These are phyloP conservation scores for Monochamus saltuarius DNA, from an alignment of 1,140 invertebrate genomes.

Conservation along the genomic window DNA sequence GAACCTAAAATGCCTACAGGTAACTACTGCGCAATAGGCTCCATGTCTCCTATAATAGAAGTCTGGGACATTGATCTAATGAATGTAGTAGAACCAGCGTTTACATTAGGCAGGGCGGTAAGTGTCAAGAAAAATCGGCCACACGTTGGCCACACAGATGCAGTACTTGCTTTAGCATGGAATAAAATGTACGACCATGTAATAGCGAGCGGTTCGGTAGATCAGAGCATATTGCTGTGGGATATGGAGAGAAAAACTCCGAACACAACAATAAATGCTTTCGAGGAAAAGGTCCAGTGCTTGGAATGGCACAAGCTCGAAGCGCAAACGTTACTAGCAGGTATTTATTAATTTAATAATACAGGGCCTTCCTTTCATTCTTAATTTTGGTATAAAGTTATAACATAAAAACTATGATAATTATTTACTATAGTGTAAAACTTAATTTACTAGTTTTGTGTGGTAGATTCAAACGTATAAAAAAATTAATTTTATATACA, in stretches of 20 bases:
- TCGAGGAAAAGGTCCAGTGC: conserved; percentile 82
- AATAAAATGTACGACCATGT: conserved; percentile 79
- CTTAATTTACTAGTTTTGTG: too few species aligned
- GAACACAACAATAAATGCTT: conserved; percentile 71
- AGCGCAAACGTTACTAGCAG: conserved; percentile 76
- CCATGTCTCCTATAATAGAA: conserved; percentile 88
- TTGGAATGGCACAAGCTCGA: conserved; percentile 85
- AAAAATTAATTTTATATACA: too few species aligned
- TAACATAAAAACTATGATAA: too few species aligned
- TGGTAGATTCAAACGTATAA: too few species aligned
- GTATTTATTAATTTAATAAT: conserved; percentile 56
- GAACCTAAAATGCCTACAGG: conserved; percentile 69
- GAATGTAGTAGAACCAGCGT: conserved; percentile 83
- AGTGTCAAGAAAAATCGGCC: conserved; percentile 71
- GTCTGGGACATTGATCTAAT: conserved; percentile 95
- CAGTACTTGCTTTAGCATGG: conserved; percentile 90
- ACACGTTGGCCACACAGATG: conserved; percentile 81
- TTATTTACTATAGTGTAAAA: too few species aligned
- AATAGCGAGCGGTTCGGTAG: conserved; percentile 89
- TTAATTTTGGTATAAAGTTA: too few species aligned
- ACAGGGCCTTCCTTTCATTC: too few species aligned
- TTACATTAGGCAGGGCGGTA: conserved; percentile 75
- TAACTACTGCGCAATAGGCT: conserved; percentile 89
- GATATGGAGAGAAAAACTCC: conserved; percentile 80
- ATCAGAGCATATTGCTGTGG: conserved; percentile 88